Base-by-base conservation (phyloP, 1,140 invertebrate genomes). In the Hylaeus anthracinus region DNA sequence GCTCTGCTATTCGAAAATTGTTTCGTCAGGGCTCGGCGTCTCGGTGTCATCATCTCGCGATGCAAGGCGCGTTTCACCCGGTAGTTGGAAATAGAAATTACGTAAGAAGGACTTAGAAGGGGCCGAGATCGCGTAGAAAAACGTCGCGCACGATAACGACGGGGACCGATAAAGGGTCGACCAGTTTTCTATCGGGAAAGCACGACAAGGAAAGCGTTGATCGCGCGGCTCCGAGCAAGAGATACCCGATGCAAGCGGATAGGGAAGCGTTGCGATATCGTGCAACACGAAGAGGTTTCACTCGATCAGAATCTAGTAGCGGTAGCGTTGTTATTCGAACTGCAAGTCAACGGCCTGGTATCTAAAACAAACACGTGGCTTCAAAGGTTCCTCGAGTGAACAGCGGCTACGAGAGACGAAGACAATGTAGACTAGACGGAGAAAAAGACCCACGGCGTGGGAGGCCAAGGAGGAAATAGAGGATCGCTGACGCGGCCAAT, bases 311-410 rank as follows among this genome's bases (percentile, higher is more conserved):
- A 90, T 84, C 67, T 72, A 69, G 67, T 58, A 14, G 48, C 73
- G 74, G 77, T 86, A 73, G 82, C 70, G 70, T 60, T 67, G 87
- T 90, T 88, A 87, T 90, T 92, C 86, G 86, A 26, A 76, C 72
- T 71, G 56, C 77, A 86, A 93, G 92, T 93, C 92, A 93, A 93
- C 88, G 92, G 88, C 91, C 92, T 85, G 82, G 88, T 92, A 93
- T 92, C 91, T 93, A 92, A 92, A 91, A 92, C 91, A 92, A 93
- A 92, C 91, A 92, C 89, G 90, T 90, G 90, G 88, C 88, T 85
- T 69, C 64, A 76, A 82, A 82, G 84, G 83, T 76, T 84, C 53
- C 74, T 73, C 71, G 78, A 85, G 63, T 58, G 81, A 79, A 69
- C 65, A 75, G 71, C 78, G 79, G 79, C 70, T 64, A 58, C 61